Base-by-base conservation (phyloP, 2,113 vertebrate species). In the Phalacrocorax carbo region DNA sequence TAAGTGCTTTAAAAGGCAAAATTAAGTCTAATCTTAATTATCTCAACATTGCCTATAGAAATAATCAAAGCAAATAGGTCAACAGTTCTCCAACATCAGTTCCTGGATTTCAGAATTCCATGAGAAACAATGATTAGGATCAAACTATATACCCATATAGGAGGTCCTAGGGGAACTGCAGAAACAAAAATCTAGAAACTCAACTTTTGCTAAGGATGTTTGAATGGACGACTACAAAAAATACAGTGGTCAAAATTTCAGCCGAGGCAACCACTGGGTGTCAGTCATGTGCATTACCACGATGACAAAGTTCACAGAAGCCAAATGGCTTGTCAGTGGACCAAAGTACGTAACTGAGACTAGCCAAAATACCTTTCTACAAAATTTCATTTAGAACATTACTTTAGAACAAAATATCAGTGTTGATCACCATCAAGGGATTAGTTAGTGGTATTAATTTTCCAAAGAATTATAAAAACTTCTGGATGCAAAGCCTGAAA, bases 151-250 rank as follows among this genome's bases (percentile, higher is more conserved):
- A 96, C 32, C 12, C 4, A 25, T 42, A 57, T 9, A 22, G 49
- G 13, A 93, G 86, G 26, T 86, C 44, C 77, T 85, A 93, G 55
- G 75, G 44, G 91, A 93, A 60, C 92, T 91, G 93, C 48, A 76
- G 82, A 76, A 86, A 93, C 61, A 94, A 89, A 96, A 91, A 96
- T 76, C 71, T 85, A 96, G 92, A 95, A 97, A 93, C 42, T 83
- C 88, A 93, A 88, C 75, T 78, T 93, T 64, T 96, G 90, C 85
- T 94, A 57, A 79, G 89, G 71, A 72, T 94, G 23, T 79, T 94
- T 94, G 93, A 87, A 88, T 93, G n/a, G 86, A 72, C 65, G 55
- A 79, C 68, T 96, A 54, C 80, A 81, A 88, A 94, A 93, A 90
- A 71, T 44, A 44, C 64, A 88, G 75, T 83, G 62, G 44, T 61